Base-by-base conservation (phyloP, 2,797 vertebrate species). In the Synanceia verrucosa region DNA sequence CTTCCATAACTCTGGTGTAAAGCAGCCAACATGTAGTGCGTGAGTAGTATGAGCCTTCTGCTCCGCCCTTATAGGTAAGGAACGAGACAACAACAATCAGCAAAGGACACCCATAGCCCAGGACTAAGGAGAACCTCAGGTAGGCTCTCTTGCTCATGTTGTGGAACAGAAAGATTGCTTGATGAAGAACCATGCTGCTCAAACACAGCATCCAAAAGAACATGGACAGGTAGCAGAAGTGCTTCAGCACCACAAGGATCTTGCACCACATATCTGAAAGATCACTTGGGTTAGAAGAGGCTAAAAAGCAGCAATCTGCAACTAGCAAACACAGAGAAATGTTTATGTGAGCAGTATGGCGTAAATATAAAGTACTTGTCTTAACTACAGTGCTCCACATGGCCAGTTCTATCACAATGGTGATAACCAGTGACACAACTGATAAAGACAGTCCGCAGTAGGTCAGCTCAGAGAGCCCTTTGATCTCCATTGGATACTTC, bases 161-260 rank as follows among this genome's bases (percentile, higher is more conserved):
- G 11, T 94, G 88, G 39, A 95, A 94, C 16, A 89, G 39, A 28
- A 93, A 95, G 13, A 93, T 47, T 0, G 93, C 50, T 43, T 94
- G 91, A 57, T 95, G 93, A 14, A 95, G 87, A 14, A 95, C 90
- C 4, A 86, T 91, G 60, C 65, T 4, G 76, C 94, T 95, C 47
- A 95, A 85, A 70, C 89, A 90, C 43, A 95, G 55, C 87, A 91
- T 95, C 95, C 95, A 95, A 68, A 94, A 95, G 82, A 95, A 95
- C 82, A 93, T 91, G 48, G 94, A 37, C 60, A 95, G 75, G 59
- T 83, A 95, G 59, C 68, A 93, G 62, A 94, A 95, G 75, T 95
- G 95, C 79, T 92, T 93, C 63, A 94, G 6, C 14, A 94, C 41
- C 0, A 89, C 90, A 0, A 85, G 52, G 0, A 65, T 48, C 29